Evolutionary conservation across 2,888 invertebrate species (phyloP).

Genomic region (Metallyticus violacea): DNA sequence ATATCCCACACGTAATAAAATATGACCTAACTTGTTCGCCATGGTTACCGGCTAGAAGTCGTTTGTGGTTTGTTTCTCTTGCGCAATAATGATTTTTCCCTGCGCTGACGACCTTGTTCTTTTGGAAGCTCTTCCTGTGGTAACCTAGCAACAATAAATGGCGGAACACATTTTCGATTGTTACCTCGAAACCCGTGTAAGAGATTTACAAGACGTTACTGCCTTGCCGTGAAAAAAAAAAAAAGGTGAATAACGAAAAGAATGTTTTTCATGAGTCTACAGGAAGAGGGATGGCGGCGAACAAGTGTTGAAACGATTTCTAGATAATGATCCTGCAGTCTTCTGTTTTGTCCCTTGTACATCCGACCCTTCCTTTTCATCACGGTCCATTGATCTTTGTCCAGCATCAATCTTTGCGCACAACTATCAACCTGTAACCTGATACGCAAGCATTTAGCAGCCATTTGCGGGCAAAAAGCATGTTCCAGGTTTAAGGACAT

Average conservation of each 20-base stretch:
- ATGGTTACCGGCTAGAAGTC: too few species aligned
- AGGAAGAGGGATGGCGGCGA: not conserved
- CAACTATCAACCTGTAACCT: not conserved
- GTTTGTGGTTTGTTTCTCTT: not conserved
- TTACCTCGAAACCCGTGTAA: not conserved
- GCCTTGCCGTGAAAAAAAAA: too few species aligned
- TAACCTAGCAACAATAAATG: too few species aligned
- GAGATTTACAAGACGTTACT: not conserved
- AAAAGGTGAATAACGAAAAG: too few species aligned
- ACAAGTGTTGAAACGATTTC: not conserved
- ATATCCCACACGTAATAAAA: not conserved
- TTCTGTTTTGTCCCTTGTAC: not conserved
- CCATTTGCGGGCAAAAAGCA: too few species aligned
- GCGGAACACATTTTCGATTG: too few species aligned
- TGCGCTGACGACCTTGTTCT: not conserved
- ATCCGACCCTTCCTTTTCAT: not conserved
- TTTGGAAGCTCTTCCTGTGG: too few species aligned
- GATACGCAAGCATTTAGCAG: not conserved
- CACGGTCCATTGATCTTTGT: not conserved
- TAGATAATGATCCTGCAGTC: not conserved
- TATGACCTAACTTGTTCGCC: too few species aligned
- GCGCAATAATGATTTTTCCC: too few species aligned
- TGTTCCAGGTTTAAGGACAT: too few species aligned
- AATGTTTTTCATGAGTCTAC: not conserved
- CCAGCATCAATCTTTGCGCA: not conserved